phyloP scores from a whole-genome alignment of 2,113 vertebrate genomes.

The Nibea coibor region DNA sequence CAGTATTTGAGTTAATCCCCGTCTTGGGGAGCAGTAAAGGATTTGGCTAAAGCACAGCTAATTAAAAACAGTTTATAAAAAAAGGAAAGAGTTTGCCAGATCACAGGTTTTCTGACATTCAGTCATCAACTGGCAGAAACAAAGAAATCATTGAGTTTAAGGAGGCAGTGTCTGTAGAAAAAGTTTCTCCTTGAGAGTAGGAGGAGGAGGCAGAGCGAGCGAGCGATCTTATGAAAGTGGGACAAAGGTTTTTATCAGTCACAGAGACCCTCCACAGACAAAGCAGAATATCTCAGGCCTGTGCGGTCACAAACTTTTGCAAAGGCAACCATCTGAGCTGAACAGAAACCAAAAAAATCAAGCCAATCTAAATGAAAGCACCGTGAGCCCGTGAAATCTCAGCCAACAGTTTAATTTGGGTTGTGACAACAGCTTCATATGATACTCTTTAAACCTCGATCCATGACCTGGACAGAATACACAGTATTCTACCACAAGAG shows the following conservation, averaged over 20 bases:
- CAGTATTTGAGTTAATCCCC: conserved; percentile 16
- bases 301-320: neutral
- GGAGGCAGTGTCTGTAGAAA: neutral
- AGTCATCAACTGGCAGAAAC: conserved; percentile 5
- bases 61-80: conserved; percentile 22
- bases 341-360: neutral
- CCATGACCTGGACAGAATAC: too few relatives aligned
- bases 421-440: too few relatives aligned
- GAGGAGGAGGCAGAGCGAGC: neutral
- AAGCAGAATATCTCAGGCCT: neutral
- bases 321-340: neutral
- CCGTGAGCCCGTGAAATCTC: too few relatives aligned
- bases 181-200: neutral
- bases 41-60: conserved; percentile 19
- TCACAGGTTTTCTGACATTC: neutral
- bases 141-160: conserved; percentile 24
- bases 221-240: conserved; percentile 5
- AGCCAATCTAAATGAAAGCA: too few relatives aligned
- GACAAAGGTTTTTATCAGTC: conserved; percentile 27
- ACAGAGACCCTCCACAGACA: neutral
- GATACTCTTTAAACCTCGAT: too few relatives aligned
- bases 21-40: conserved; percentile 6
- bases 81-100: conserved; percentile 11
- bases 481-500: too few relatives aligned
- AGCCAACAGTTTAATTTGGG: too few relatives aligned